Percentiles rank a stretch among this genome's conserved stretches.
Evolutionary conservation across 2,888 invertebrate genomes (phyloP).

Genomic region (Spilarctia lutea): DNA sequence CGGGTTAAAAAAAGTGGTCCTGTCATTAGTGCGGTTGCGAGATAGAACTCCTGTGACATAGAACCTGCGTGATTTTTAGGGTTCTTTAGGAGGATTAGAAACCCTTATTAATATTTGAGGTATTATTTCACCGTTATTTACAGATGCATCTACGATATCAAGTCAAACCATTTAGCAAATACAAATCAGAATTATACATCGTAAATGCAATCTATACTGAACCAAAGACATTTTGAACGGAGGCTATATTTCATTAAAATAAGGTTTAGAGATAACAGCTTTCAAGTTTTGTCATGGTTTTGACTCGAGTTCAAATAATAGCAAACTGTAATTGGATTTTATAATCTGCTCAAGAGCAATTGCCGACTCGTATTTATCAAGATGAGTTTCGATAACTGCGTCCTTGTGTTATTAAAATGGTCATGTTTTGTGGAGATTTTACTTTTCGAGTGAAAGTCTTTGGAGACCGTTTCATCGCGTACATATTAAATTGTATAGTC

Average conservation of each 20-base stretch:
- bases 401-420: conserved; percentile 12
- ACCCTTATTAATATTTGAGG: not conserved
- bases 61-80: not conserved
- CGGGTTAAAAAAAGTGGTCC: no score
- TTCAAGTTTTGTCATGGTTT: conserved; percentile 15
- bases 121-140: not conserved
- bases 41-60: no score
- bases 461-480: not conserved
- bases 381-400: conserved; percentile 19
- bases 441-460: not conserved
- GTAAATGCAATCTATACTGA: not conserved
- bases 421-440: not conserved
- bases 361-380: conserved; percentile 23
- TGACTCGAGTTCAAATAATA: conserved; percentile 23
- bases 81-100: not conserved
- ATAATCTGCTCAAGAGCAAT: conserved; percentile 24
- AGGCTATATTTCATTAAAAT: conserved; percentile 17
- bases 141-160: not conserved
- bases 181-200: not conserved
- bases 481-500: conserved; percentile 2
- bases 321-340: conserved; percentile 25
- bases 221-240: not conserved
- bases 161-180: not conserved
- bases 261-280: conserved; percentile 19
- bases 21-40: no score